Conservation (phyloP, 2,113 vertebrate species). For the Coreoperca whiteheadi region DNA sequence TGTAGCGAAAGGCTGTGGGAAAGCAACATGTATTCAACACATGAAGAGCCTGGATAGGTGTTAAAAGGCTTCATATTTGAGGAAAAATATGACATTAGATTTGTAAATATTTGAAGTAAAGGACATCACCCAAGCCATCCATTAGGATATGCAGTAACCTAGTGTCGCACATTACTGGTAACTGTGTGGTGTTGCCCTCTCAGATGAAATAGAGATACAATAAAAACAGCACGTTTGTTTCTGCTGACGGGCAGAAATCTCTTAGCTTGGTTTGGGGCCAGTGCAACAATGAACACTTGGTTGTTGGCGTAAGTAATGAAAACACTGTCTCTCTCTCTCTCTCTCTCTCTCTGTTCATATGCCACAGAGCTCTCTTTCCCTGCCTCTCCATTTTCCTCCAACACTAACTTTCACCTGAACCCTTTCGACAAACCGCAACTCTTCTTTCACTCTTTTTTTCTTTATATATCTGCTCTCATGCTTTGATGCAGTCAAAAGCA, state of each 20-base stretch:
- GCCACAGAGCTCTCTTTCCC: constrained; percentile 23
- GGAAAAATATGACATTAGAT: not conserved
- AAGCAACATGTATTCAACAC: not conserved
- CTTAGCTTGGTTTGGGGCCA: constrained; percentile 49
- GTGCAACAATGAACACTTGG: constrained; percentile 61
- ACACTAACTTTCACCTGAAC: not conserved
- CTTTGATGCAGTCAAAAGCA: constrained; percentile 4
- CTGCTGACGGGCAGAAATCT: constrained; percentile 62
- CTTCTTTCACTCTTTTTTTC: not conserved
- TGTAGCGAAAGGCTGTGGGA: constrained; percentile 94
- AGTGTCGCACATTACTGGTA: too few relatives aligned
- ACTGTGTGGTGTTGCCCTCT: constrained; percentile 6
- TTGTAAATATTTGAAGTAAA: not conserved
- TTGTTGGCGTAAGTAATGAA: constrained; percentile 74
- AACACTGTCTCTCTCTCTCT: constrained; percentile 67
- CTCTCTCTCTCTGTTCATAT: constrained; percentile 24
- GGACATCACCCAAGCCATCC: not conserved
- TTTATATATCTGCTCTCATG: not conserved
- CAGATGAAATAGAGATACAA: constrained; percentile 42
- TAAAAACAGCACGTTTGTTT: constrained; percentile 65
- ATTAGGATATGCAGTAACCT: not conserved
- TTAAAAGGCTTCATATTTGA: not conserved
- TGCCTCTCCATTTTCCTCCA: not conserved
- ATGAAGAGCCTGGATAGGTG: not conserved
- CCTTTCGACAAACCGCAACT: not conserved